phyloP scores from a whole-genome alignment of 2,888 invertebrate species.

The Spodoptera exigua region DNA sequence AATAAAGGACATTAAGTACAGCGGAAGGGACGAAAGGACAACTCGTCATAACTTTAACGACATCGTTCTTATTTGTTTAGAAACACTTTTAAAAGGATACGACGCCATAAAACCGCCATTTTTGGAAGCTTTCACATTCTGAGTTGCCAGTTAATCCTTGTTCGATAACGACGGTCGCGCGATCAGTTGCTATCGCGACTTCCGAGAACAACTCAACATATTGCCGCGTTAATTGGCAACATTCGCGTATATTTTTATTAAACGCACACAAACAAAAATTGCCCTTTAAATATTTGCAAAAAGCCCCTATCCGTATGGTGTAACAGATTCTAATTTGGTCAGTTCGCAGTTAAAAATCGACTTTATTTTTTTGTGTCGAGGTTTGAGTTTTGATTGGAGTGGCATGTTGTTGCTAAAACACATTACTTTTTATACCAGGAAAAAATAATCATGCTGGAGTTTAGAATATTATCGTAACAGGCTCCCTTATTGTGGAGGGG shows the following conservation, averaged over 20 bases:
- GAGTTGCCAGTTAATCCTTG: slow-evolving; percentile 13
- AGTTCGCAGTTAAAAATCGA: slow-evolving; percentile 57
- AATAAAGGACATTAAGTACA: no score
- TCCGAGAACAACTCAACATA: slow-evolving; percentile 31
- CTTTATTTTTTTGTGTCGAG: slow-evolving; percentile 58
- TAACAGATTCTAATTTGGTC: slow-evolving; percentile 65
- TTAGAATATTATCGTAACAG: slow-evolving; percentile 74
- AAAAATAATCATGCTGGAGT: slow-evolving; percentile 74
- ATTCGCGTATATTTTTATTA: slow-evolving; percentile 56
- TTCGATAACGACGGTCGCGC: slow-evolving; percentile 23
- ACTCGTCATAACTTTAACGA: neutral
- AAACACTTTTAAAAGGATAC: slow-evolving; percentile 11
- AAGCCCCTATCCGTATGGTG: slow-evolving; percentile 53
- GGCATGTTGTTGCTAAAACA: slow-evolving; percentile 50
- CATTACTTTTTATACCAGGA: slow-evolving; percentile 79
- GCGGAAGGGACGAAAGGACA: neutral
- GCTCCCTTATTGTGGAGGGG: slow-evolving; percentile 60
- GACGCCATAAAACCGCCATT: slow-evolving; percentile 1
- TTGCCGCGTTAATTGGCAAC: slow-evolving; percentile 47
- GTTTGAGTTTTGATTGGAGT: slow-evolving; percentile 54
- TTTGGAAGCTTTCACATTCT: slow-evolving; percentile 28
- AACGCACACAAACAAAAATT: slow-evolving; percentile 56
- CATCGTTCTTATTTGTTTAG: slow-evolving; percentile 1
- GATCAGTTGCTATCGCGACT: slow-evolving; percentile 29
- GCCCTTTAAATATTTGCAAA: slow-evolving; percentile 61